Evolutionary conservation across 2,113 vertebrate genomes (phyloP).

Genomic region (Prinia subflava): DNA sequence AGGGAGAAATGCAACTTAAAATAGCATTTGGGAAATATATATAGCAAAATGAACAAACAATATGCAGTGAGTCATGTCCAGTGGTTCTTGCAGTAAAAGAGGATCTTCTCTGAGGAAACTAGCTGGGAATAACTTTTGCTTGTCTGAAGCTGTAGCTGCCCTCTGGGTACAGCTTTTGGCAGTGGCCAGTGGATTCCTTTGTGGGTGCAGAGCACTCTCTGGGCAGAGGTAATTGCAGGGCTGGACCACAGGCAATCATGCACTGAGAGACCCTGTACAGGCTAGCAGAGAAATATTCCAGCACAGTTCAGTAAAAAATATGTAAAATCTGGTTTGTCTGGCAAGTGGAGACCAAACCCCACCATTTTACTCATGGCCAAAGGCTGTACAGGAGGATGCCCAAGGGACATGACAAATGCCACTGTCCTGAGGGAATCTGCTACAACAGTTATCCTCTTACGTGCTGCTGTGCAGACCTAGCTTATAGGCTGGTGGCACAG

Average conservation of each 20-base stretch:
- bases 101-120: conserved; percentile 4
- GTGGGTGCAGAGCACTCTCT: background rate
- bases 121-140: background rate
- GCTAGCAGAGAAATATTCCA: background rate
- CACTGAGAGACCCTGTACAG: background rate
- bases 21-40: conserved; percentile 54
- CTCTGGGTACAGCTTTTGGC: background rate
- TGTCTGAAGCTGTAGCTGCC: background rate
- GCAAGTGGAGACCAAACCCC: background rate
- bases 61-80: conserved; percentile 61
- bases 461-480: background rate
- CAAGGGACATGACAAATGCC: background rate
- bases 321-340: background rate
- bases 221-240: background rate
- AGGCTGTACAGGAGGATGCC: background rate
- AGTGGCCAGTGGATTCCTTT: background rate
- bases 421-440: background rate
- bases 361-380: background rate
- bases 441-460: background rate
- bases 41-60: conserved; percentile 55
- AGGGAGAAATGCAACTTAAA: conserved; percentile 41
- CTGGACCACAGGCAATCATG: background rate
- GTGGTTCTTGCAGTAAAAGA: background rate
- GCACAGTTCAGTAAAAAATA: background rate
- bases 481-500: background rate